Evolutionary conservation across 1,140 invertebrate species (phyloP), one percentile per base, ranked within the genome.

Genomic region (Mycetomoellerius zeteki): DNA sequence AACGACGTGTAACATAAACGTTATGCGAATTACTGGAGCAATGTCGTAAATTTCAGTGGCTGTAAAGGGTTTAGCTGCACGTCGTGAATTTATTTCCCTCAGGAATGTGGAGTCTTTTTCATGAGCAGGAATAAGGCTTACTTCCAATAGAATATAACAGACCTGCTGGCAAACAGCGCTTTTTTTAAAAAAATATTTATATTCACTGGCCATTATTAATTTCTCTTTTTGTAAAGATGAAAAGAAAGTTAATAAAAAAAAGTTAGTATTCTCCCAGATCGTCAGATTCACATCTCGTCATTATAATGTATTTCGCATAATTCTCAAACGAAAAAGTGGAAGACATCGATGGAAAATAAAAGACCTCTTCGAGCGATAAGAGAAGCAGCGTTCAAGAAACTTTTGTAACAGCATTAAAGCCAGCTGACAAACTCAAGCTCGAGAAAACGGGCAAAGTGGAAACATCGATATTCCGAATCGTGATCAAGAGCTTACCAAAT

Each of bases 401-500:
- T 27, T 56, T 27, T 50, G 43, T 47, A 37, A 60, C n/a, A 8
- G 24, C 43, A 16, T 43, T 43, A 71, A 50, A 37, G 21, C 27
- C 8, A 47, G 47, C 7, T 3, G 33, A 10, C 21, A 14, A 43
- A 14, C 21, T 54, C 33, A 12, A 33, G 43, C 33, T 14, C 58
- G 54, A 58, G 50, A 0, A 52, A 7, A 3, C 24, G 7, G 67
- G 30, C 0, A 2, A 16, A 19, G n/a, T 21, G 69, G 72, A 5
- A 14, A 90, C 77, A 90, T 88, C 77, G 75, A 90, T 90, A 88
- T 86, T 91, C 84, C 58, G 65, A 86, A 65, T 75, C 86, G 72
- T 73, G 89, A 54, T 56, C 62, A 69, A 58, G 80, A 77, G 96
- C 96, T 96, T 95, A 98, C 97, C 97, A 97, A 97, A 88, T 97